These are phyloP conservation scores for Andricus curvator DNA, from an alignment of 2,888 invertebrate species.

Conservation along the genomic window DNA sequence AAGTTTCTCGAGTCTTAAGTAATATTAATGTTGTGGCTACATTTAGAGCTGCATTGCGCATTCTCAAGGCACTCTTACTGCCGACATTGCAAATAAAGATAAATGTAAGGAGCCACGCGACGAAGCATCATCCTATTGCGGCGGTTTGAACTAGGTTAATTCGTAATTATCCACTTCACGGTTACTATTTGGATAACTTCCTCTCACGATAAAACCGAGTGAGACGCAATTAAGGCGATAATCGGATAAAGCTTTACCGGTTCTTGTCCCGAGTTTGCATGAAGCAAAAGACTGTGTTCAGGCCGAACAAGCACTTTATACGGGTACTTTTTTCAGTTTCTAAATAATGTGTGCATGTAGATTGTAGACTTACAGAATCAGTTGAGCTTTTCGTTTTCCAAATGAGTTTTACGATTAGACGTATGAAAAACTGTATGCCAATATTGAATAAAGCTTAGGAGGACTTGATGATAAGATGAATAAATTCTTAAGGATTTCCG, in stretches of 20 bases:
- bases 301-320: constrained; percentile 44
- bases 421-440: neutral
- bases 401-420: neutral
- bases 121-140: constrained; percentile 54
- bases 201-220: constrained; percentile 50
- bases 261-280: constrained; percentile 49
- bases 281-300: constrained; percentile 7
- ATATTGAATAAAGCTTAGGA: too few relatives aligned
- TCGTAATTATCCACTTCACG: constrained; percentile 62
- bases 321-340: constrained; percentile 45
- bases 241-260: constrained; percentile 52
- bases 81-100: constrained; percentile 59
- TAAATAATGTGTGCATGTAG: constrained; percentile 48
- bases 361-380: neutral
- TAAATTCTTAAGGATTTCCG: too few relatives aligned
- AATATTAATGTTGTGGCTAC: constrained; percentile 55
- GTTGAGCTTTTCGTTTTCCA: neutral
- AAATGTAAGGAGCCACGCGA: constrained; percentile 52
- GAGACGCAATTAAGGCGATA: constrained; percentile 56
- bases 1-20: constrained; percentile 49
- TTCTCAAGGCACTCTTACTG: constrained; percentile 50
- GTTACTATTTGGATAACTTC: constrained; percentile 57
- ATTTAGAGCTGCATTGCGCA: constrained; percentile 48
- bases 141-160: constrained; percentile 60
- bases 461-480: too few relatives aligned